Evolutionary conservation across 2,888 invertebrate genomes (phyloP), one percentile per base, ranked within the genome.

Genomic region (Sarcophaga subvicina): DNA sequence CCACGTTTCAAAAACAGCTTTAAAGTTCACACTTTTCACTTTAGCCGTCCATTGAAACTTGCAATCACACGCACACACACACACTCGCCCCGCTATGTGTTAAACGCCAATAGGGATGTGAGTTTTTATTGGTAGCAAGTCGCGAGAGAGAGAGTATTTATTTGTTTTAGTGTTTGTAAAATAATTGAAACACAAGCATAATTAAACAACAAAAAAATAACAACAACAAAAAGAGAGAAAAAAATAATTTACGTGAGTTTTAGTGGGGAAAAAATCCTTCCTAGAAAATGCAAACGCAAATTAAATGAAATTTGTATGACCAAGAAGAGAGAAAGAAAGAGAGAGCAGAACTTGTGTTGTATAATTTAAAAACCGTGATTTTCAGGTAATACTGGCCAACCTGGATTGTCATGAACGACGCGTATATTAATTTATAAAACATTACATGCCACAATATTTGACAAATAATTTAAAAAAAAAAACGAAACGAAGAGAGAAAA

Each of bases 391-490:
- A 49, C 66, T 76, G 64, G 60, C 76, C 75, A 76, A 54, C 25
- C 22, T 17, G 63, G 76, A 11, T 54, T 76, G 75, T 72, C 71
- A 71, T 67, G 25, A 70, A 78, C 25, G 45, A 78, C 25, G 45
- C 8, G 27, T 60, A 81, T 72, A 85, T 84, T 85, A 88, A 88
- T 87, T 88, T 88, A 70, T 78, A 85, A 79, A 82, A 82, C 82
- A 86, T 86, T 81, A 85, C 79, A 59, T 81, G 85, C 85, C 87
- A 87, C 88, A 88, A 81, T 88, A 87, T 88, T 87, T 85, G 87
- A 83, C 83, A 85, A 87, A 87, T 83, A 83, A 82, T 79, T 81
- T 72, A 27, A 27, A 27, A 27, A 27, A 27, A 25, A 25, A 25
- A 25, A 25, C 0, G 3, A 4, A 4, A 5, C 5, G 27, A 27